phyloP scores from a whole-genome alignment of 2,797 vertebrate species.

The Vespertilio murinus region DNA sequence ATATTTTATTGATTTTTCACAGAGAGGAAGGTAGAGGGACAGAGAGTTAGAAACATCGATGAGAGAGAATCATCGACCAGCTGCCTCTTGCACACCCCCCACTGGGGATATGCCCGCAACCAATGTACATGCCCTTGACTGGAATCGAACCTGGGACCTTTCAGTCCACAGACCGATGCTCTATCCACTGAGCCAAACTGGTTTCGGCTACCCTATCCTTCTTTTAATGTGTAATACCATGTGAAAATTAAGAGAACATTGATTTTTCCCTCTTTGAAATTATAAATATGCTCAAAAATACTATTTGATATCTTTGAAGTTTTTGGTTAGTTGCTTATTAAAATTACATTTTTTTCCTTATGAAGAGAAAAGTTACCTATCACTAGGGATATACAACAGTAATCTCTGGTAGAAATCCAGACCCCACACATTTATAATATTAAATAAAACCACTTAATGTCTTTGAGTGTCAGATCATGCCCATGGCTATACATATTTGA shows the following conservation, averaged over 20 bases:
- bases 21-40: too few relatives aligned
- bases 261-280: slow-evolving; percentile 29
- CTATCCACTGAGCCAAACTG: too few relatives aligned
- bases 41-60: too few relatives aligned
- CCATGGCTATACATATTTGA: neutral
- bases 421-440: neutral
- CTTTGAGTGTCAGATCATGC: neutral
- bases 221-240: slow-evolving; percentile 8
- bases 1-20: too few relatives aligned
- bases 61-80: too few relatives aligned
- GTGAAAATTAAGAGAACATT: neutral
- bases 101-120: too few relatives aligned
- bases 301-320: neutral
- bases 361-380: neutral
- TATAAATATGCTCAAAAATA: neutral
- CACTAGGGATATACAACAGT: neutral
- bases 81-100: too few relatives aligned
- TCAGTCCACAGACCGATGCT: too few relatives aligned
- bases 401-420: neutral
- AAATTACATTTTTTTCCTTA: slow-evolving; percentile 22
- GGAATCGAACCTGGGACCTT: too few relatives aligned
- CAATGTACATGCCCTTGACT: too few relatives aligned
- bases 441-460: neutral
- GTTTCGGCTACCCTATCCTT: neutral
- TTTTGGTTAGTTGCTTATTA: slow-evolving; percentile 12